phyloP scores from a whole-genome alignment of 2,888 invertebrate genomes.

The Apotomis betuletana region DNA sequence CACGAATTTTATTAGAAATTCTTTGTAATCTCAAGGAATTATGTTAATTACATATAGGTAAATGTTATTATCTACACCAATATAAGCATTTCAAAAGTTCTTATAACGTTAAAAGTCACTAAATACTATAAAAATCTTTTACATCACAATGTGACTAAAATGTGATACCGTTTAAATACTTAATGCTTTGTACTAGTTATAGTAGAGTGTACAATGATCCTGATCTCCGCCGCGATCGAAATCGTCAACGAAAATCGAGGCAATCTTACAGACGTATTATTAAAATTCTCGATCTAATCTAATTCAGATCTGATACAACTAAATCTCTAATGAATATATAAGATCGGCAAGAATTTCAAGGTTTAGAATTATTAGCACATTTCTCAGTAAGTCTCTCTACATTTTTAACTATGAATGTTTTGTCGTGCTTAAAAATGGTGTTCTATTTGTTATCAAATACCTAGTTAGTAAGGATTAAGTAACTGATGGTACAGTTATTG shows the following conservation, averaged over 20 bases:
- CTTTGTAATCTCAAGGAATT: slow-evolving; percentile 77
- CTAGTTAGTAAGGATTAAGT: slow-evolving; percentile 81
- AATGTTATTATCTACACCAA: slow-evolving; percentile 71
- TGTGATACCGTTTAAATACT: slow-evolving; percentile 76
- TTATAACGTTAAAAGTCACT: slow-evolving; percentile 61
- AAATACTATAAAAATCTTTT: slow-evolving; percentile 53
- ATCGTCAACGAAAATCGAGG: slow-evolving; percentile 75
- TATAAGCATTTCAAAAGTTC: slow-evolving; percentile 68
- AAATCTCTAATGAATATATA: slow-evolving; percentile 65
- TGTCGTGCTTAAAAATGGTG: slow-evolving; percentile 85
- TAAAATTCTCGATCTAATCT: slow-evolving; percentile 53
- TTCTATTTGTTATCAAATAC: slow-evolving; percentile 85
- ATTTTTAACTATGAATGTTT: slow-evolving; percentile 85
- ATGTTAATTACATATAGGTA: slow-evolving; percentile 72
- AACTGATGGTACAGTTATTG: slow-evolving; percentile 83
- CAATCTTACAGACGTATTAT: slow-evolving; percentile 46
- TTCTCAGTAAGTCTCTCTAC: slow-evolving; percentile 84
- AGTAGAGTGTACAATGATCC: slow-evolving; percentile 66
- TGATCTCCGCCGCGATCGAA: slow-evolving; percentile 79
- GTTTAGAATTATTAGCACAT: slow-evolving; percentile 84
- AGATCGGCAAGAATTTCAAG: slow-evolving; percentile 71
- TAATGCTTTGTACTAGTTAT: slow-evolving; percentile 76
- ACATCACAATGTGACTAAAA: slow-evolving; percentile 66
- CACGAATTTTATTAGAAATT: slow-evolving; percentile 81
- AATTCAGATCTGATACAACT: slow-evolving; percentile 75